These are phyloP conservation scores for Tenthredo distinguenda DNA, from an alignment of 2,888 invertebrate genomes.

Conservation along the genomic window DNA sequence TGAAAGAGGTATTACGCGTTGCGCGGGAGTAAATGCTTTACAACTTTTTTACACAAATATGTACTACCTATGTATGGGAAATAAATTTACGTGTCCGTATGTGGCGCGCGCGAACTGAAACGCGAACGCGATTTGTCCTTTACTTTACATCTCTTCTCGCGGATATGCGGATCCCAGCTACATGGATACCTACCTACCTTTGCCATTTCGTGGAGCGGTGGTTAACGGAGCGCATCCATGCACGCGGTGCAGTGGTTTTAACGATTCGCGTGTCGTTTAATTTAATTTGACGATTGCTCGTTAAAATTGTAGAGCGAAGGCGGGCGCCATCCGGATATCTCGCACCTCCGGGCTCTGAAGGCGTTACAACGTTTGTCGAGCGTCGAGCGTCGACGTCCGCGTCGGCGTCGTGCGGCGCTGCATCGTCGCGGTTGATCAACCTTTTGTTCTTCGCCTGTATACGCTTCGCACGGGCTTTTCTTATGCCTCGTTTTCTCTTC, in stretches of 20 bases:
- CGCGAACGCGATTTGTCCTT: not conserved
- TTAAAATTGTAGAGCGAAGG: constrained; percentile 62
- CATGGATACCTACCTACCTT: not conserved
- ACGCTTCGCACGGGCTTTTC: not conserved
- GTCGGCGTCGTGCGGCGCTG: not conserved
- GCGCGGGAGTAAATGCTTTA: not conserved
- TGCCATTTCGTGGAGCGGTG: constrained; percentile 56
- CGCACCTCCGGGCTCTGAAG: constrained; percentile 3
- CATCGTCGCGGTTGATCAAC: constrained; percentile 36
- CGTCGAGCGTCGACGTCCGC: not conserved
- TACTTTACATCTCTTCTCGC: not conserved
- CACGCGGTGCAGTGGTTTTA: constrained; percentile 62
- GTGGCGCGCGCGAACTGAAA: not conserved
- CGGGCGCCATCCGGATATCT: constrained; percentile 12
- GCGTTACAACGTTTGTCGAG: constrained; percentile 11
- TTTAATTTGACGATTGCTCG: constrained; percentile 75
- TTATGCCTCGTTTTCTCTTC: not conserved
- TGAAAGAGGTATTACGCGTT: constrained; percentile 10
- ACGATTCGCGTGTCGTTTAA: constrained; percentile 73
- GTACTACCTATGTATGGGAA: not conserved
- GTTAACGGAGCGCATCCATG: constrained; percentile 67
- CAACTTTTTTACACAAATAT: not conserved
- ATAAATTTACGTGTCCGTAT: not conserved
- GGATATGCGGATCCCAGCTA: not conserved
- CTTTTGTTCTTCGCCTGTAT: constrained; percentile 41